Base-by-base conservation (phyloP, 2,888 invertebrate genomes). In the Sphaerophoria taeniata region DNA sequence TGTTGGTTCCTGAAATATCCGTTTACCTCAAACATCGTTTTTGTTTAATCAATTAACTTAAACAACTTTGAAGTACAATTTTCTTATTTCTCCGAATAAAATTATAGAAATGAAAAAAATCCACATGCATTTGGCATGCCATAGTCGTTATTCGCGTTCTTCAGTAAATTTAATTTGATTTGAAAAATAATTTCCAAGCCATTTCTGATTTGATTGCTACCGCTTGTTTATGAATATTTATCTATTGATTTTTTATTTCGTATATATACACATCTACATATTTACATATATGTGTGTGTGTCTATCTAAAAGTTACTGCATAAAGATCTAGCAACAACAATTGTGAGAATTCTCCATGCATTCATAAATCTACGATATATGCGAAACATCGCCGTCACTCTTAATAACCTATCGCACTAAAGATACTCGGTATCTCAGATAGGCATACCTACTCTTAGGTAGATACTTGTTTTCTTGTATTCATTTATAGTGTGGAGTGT, bases 221-320 rank as follows among this genome's bases (percentile, higher is more conserved):
- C 34, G 65, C 34, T 67, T 67, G 49, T 67, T 51, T 51, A 67
- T 67, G 36, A 51, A 67, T 67, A 36, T 67, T 51, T 51, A 24
- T 24, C 24, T 24, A 51, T 49, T 67, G 65, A 67, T 67, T 67
- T 65, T 67, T 65, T 43, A 33, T 31, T 49, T 49, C 49, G 4
- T 51, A 16, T 36, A 67, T 7, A 24, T 36, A 58, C 3, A 6
- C 33, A 12, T 3, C 11, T 5, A 5, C 4, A 16, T n/a, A 16
- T 6, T 6, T n/a, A 33, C 6, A n/a, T 33, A 3, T 12, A 4
- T 5, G 3, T 12, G 16, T 36, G 4, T 11, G 14, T 12, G 12
- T 9, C 16, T 39, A 58, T 56, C 24, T 24, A 2, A 24, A 24
- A 24, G 24, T 24, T 24, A 2, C 24, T 24, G 43, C 9, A 43